These are phyloP conservation scores for Torymus aiolomorphi DNA, from an alignment of 2,888 invertebrate genomes.

Conservation along the genomic window DNA sequence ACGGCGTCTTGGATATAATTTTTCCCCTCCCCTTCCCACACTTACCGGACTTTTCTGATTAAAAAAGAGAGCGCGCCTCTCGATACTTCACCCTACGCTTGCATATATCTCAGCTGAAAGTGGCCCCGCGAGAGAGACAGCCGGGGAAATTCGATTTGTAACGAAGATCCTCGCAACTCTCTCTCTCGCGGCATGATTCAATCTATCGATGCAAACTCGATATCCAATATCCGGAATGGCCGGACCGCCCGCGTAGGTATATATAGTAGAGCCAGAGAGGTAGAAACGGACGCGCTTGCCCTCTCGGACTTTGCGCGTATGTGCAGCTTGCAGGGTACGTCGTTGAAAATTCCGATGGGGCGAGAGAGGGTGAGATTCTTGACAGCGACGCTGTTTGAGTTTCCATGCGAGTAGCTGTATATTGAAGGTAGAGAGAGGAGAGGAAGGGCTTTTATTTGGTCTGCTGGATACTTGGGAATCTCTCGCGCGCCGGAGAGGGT, in stretches of 20 bases:
- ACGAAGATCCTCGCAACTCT: conserved; percentile 15
- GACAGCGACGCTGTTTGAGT: conserved; percentile 8
- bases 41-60: neutral
- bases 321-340: neutral
- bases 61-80: neutral
- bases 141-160: conserved; percentile 45
- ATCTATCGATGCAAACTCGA: conserved; percentile 56
- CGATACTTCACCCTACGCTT: neutral
- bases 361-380: conserved; percentile 9
- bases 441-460: too few species aligned
- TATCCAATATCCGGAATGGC: conserved; percentile 51
- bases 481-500: too few species aligned
- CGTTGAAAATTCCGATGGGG: conserved; percentile 21
- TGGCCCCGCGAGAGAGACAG: neutral
- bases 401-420: neutral
- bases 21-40: neutral
- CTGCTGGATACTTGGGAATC: too few species aligned
- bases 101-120: neutral
- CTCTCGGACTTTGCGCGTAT: neutral
- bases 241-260: neutral
- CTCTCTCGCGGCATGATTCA: conserved; percentile 44
- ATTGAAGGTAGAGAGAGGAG: too few species aligned
- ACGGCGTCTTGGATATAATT: conserved; percentile 7
- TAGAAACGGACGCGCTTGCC: too few species aligned
- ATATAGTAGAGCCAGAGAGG: too few species aligned